A percentile compares a stretch with the other conserved stretches of the same genome.
Evolutionary conservation across 2,113 vertebrate species (phyloP).

Genomic region (Protobothrops mucrosquamatus): DNA sequence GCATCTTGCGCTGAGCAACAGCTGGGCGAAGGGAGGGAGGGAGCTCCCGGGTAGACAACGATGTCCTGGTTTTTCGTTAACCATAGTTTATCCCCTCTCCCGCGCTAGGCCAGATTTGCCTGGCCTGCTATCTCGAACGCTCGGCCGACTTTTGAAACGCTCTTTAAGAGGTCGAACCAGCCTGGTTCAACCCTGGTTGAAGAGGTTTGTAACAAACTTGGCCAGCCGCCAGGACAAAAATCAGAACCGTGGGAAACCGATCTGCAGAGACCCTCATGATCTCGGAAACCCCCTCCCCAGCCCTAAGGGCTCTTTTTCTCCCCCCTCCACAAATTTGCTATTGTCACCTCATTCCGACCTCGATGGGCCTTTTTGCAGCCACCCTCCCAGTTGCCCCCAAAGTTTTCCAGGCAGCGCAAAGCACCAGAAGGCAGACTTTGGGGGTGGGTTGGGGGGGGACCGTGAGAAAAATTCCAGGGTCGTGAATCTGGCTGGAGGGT

Average conservation of each 20-base stretch:
- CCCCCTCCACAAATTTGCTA: not conserved
- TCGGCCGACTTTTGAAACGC: not conserved
- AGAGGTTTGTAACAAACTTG: not conserved
- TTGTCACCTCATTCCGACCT: not conserved
- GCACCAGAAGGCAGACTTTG: slow-evolving; percentile 30
- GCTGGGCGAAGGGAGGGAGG: not conserved
- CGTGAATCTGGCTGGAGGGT: slow-evolving; percentile 43
- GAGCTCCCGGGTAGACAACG: not conserved
- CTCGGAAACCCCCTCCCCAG: too few relatives aligned
- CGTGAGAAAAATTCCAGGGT: slow-evolving; percentile 73
- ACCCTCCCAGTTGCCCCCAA: not conserved
- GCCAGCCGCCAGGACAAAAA: too few relatives aligned
- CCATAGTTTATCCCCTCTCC: not conserved
- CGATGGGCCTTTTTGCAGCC: not conserved
- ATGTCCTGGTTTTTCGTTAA: not conserved
- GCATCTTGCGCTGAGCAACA: not conserved
- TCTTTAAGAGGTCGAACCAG: not conserved
- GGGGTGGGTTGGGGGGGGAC: not conserved
- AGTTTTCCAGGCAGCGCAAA: slow-evolving; percentile 48
- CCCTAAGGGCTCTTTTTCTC: not conserved
- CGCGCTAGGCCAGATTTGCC: not conserved
- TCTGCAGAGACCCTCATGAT: not conserved
- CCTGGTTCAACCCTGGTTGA: not conserved
- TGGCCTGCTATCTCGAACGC: not conserved
- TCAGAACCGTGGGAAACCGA: not conserved